Percentiles rank a stretch among this genome's conserved stretches.
phyloP scores from a whole-genome alignment of 1,140 invertebrate species.

The Eupristina koningsbergeri region DNA sequence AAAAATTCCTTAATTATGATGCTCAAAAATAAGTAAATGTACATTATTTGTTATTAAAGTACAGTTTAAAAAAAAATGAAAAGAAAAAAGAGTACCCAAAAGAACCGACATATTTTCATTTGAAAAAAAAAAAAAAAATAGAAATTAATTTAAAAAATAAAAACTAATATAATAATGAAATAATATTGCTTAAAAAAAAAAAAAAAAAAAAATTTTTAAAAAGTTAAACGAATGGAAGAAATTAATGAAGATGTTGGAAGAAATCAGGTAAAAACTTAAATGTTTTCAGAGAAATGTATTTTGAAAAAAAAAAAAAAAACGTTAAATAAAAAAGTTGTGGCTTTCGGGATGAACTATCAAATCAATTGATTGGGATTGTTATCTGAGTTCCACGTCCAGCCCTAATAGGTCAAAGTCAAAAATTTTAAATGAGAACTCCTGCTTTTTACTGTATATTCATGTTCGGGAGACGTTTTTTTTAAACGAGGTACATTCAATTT shows the following conservation, averaged over 20 bases:
- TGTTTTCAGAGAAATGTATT: neutral
- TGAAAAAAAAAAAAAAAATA: no score
- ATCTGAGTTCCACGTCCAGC: neutral
- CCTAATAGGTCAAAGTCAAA: conserved; percentile 11
- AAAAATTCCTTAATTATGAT: neutral
- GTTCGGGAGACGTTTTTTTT: neutral
- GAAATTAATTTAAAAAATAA: neutral
- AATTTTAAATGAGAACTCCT: conserved; percentile 2
- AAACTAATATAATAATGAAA: neutral
- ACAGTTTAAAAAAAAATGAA: no score
- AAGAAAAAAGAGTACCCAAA: no score
- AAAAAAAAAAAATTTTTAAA: neutral
- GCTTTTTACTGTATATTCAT: neutral
- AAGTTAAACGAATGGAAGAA: neutral
- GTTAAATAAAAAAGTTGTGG: neutral
- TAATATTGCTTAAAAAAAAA: neutral
- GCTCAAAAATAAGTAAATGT: no score
- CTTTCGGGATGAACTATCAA: neutral
- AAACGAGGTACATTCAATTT: conserved; percentile 7
- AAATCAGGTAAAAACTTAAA: neutral
- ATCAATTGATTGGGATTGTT: neutral
- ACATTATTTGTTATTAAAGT: no score
- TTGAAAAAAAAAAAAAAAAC: neutral
- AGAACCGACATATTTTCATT: no score
- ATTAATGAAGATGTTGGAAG: neutral